These are phyloP conservation scores for Lasiommata megera DNA, from an alignment of 2,888 invertebrate species.

Conservation along the genomic window DNA sequence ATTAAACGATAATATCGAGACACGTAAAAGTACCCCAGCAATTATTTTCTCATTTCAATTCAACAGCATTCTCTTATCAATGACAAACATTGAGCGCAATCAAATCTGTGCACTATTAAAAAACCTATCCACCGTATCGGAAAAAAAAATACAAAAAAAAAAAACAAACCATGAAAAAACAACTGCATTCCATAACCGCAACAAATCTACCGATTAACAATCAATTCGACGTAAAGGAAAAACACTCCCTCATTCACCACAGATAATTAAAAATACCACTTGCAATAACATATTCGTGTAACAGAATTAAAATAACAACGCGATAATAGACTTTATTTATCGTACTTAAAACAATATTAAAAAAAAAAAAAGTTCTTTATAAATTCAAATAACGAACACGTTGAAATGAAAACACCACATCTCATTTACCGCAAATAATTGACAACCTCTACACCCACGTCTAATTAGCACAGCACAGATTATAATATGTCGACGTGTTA, in stretches of 20 bases:
- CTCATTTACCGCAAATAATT: background rate
- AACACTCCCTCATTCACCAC: slow-evolving; percentile 2
- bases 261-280: background rate
- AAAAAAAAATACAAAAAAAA: too few relatives aligned
- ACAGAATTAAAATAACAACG: background rate
- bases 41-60: background rate
- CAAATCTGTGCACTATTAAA: background rate
- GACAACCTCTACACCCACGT: background rate
- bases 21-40: background rate
- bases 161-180: slow-evolving; percentile 30
- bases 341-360: too few relatives aligned
- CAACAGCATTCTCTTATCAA: slow-evolving; percentile 1
- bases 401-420: background rate
- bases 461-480: background rate
- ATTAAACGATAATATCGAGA: background rate
- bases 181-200: slow-evolving; percentile 35
- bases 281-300: background rate
- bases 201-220: slow-evolving; percentile 25
- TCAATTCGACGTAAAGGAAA: slow-evolving; percentile 8
- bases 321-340: background rate
- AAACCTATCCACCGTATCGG: slow-evolving; percentile 9
- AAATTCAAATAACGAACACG: slow-evolving; percentile 2
- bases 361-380: too few relatives aligned
- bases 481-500: background rate
- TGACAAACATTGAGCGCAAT: background rate